These are phyloP conservation scores for Psittacula cyanocephala DNA, from an alignment of 2,113 vertebrate species.

Conservation along the genomic window DNA sequence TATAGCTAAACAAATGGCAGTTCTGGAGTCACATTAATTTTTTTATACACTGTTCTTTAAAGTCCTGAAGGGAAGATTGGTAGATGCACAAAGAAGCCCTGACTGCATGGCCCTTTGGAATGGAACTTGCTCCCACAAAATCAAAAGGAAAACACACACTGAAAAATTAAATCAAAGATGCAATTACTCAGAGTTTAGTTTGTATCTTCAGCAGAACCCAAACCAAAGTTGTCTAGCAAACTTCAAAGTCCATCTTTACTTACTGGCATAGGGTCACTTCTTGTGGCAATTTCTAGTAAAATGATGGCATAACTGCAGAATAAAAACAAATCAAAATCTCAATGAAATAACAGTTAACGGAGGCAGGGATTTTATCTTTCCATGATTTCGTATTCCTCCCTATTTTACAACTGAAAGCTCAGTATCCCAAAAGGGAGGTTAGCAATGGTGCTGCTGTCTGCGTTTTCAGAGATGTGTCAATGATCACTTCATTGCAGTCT, in stretches of 20 bases:
- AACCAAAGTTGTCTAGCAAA: not conserved
- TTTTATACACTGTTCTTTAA: not conserved
- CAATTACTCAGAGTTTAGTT: not conserved
- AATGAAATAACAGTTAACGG: not conserved
- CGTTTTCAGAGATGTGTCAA: not conserved
- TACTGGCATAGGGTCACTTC: conserved; percentile 79
- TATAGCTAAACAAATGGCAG: not conserved
- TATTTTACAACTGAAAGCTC: not conserved
- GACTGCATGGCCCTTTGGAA: not conserved
- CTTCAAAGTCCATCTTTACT: conserved; percentile 51
- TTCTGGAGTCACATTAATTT: not conserved
- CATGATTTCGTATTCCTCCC: not conserved
- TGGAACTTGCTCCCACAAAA: not conserved
- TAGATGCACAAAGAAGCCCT: not conserved
- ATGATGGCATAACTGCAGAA: conserved; percentile 83
- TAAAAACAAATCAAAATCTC: not conserved
- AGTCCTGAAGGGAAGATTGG: not conserved
- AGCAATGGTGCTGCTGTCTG: not conserved
- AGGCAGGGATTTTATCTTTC: not conserved
- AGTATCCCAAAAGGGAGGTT: not conserved
- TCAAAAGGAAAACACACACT: not conserved
- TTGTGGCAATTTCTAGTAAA: conserved; percentile 83
- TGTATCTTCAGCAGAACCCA: not conserved
- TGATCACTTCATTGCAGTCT: not conserved
- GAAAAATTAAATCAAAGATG: not conserved